Conservation (phyloP, 2,797 vertebrate genomes). For the Tokudaia tokunoshimensis region DNA sequence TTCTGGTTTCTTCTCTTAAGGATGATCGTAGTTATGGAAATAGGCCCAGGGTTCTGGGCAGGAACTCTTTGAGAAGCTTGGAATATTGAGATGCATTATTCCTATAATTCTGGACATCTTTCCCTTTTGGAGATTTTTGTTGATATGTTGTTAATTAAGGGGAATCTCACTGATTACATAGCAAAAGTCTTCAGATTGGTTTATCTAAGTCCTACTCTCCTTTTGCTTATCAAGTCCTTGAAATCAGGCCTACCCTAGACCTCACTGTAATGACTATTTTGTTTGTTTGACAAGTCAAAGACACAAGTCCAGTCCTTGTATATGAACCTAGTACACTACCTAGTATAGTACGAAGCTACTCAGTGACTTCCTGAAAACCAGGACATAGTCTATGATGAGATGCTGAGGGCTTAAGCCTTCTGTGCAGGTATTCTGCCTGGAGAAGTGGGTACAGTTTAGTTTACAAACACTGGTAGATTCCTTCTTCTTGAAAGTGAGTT, state of each 20-base stretch:
- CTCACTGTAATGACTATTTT: background rate
- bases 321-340: background rate
- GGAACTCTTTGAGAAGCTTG: background rate
- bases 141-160: background rate
- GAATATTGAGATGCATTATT: background rate
- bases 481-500: background rate
- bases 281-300: background rate
- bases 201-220: background rate
- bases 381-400: background rate
- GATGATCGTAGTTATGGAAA: background rate
- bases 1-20: background rate
- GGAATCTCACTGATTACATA: background rate
- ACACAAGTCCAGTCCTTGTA: background rate
- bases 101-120: background rate
- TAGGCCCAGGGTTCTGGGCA: background rate
- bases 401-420: background rate
- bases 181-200: accelerated
- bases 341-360: background rate
- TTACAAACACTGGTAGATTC: background rate
- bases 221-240: background rate
- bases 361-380: background rate
- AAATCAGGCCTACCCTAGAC: background rate
- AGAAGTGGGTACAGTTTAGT: too few species aligned
- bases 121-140: background rate
- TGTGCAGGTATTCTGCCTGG: background rate